Base-by-base conservation (phyloP, 1,140 invertebrate species). In the Coptotermes formosanus region DNA sequence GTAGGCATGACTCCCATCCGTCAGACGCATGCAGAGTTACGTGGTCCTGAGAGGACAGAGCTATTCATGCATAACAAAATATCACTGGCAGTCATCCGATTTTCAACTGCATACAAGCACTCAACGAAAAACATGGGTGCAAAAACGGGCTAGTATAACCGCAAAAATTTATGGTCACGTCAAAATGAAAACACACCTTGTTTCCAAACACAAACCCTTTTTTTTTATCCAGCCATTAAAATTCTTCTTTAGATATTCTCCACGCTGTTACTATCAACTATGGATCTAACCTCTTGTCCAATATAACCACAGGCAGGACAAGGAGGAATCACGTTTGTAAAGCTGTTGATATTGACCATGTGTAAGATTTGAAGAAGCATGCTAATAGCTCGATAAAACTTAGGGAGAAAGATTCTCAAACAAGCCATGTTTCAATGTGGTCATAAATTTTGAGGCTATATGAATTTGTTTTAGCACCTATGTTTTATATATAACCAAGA, bases 381-480 rank as follows among this genome's bases (percentile, higher is more conserved):
- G 64, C n/a, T 75, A 75, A 75, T 30, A 75, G 64, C 25, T 75
- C 64, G 64, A 75, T 75, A 75, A 11, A 75, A 75, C 25, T 55
- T 55, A 16, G 64, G 64, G 64, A 11, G 0, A 25, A 30, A 30
- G 64, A 30, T 30, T 75, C 25, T 75, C 6, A 75, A 75, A 75
- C 64, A 75, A 75, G 64, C 64, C 64, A 75, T 30, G 64, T 75
- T 75, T 75, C 64, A 30, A 75, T 75, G n/a, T 8, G 64, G n/a
- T 75, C 30, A 75, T 75, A 75, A 75, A 75, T 75, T 75, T 75
- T 25, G 64, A 25, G 64, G 64, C 64, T 75, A 30, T 75, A 75
- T 75, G 64, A 75, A 75, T 75, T 75, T 75, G n/a, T 75, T 75
- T 75, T 75, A 75, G n/a, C 64, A 75, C 64, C 64, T 75, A 75